phyloP scores from a whole-genome alignment of 35 echinoderm and acorn worm species.

The Amphiura filiformis region DNA sequence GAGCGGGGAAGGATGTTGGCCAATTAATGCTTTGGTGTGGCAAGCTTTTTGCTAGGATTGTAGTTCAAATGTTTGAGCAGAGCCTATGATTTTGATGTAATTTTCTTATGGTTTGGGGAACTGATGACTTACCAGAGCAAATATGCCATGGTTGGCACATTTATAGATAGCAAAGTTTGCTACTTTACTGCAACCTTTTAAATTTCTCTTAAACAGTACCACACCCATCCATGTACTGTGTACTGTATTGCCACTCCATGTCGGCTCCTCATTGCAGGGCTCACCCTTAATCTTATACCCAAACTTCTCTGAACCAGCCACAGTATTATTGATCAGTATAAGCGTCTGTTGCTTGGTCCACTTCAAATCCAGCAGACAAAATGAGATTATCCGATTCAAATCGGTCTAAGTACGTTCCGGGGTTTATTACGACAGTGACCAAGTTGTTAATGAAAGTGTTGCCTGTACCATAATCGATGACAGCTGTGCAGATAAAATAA shows the following conservation, averaged over 20 bases:
- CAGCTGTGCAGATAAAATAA: constrained; percentile 23
- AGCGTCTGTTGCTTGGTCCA: constrained; percentile 20
- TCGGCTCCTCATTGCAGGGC: constrained; percentile 1
- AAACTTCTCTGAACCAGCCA: constrained; percentile 41
- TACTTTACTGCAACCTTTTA: constrained; percentile 20
- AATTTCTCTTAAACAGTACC: neutral
- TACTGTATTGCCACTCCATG: constrained; percentile 26
- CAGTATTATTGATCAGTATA: constrained; percentile 49
- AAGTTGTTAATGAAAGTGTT: constrained; percentile 38
- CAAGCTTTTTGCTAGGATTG: too few relatives aligned
- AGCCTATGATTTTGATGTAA: too few relatives aligned
- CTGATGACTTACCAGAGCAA: constrained; percentile 50
- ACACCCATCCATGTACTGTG: constrained; percentile 27
- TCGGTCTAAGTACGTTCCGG: constrained; percentile 67
- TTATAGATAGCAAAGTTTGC: constrained; percentile 68
- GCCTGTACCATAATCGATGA: constrained; percentile 24
- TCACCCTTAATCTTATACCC: constrained; percentile 58
- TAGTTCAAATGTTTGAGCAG: too few relatives aligned
- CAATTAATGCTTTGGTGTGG: too few relatives aligned
- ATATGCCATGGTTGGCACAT: constrained; percentile 67
- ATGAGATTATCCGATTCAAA: constrained; percentile 21
- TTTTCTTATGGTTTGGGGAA: too few relatives aligned
- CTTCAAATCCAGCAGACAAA: constrained; percentile 51
- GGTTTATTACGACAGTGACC: constrained; percentile 41
- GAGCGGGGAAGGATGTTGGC: too few relatives aligned